Evolutionary conservation across 2,113 vertebrate species (phyloP), one percentile per base, ranked within the genome.

Genomic region (Chaenocephalus aceratus): DNA sequence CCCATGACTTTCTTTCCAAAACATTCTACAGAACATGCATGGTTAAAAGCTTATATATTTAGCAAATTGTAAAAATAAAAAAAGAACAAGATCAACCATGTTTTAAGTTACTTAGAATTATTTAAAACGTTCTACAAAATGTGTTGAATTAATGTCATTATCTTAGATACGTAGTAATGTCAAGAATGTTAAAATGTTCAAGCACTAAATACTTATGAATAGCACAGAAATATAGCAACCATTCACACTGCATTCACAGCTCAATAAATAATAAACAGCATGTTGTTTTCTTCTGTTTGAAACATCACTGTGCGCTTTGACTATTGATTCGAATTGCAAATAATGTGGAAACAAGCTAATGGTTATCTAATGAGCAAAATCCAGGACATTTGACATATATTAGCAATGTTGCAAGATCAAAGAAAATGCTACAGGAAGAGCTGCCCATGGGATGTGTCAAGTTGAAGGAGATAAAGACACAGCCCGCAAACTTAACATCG

Each of bases 401-500:
- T 75, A 84, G 51, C 71, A 79, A 76, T 76, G 44, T 68, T 72
- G 56, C n/a, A 52, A 75, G 72, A 89, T 89, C 81, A 90, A 88
- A 91, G 83, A 66, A 87, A 82, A 49, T 1, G 30, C 9, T 51
- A 7, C 46, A 66, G 75, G 77, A 85, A 67, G 36, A 49, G 64
- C 51, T 11, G n/a, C 92, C 87, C 72, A 45, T 75, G 88, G 87
- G 87, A 89, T n/a, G 60, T 77, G 82, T 80, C 10, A 48, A 84
- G 85, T 36, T 58, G 76, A 82, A 78, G 78, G 65, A 83, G 88
- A 88, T 91, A 92, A 92, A 91, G 77, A 86, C 0, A 58, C 73
- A 79, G 84, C 72, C 74, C 73, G 60, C 65, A 23, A 82, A 72
- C 83, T 80, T 60, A 51, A 82, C 81, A 68, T 86, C 81, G 89